These are phyloP conservation scores for Alosa alosa DNA, from an alignment of 2,113 vertebrate genomes.

Conservation along the genomic window DNA sequence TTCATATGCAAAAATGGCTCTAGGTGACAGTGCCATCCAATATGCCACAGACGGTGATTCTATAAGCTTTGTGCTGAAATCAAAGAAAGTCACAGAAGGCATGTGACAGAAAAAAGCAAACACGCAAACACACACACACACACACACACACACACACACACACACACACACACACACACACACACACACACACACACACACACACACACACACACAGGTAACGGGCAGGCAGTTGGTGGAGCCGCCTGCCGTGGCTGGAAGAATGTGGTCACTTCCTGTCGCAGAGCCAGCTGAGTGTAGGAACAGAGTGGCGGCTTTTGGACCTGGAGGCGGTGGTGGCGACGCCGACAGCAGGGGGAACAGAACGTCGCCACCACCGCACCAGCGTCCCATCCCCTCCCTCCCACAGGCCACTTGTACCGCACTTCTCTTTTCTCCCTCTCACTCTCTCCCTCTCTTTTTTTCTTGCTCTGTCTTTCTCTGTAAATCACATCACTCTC, in stretches of 20 bases:
- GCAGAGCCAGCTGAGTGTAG: conserved; percentile 29
- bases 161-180: not conserved
- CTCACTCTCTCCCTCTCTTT: not conserved
- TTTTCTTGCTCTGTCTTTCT: not conserved
- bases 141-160: not conserved
- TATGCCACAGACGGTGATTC: not conserved
- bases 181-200: not conserved
- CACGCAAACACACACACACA: not conserved
- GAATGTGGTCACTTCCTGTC: conserved; percentile 61
- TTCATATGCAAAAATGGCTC: conserved; percentile 4
- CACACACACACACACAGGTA: not conserved
- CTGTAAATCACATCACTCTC: not conserved
- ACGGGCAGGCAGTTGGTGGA: not conserved
- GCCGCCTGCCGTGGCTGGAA: conserved; percentile 50
- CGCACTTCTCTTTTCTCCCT: not conserved
- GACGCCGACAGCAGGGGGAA: not conserved
- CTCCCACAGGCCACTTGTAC: not conserved
- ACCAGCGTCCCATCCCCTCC: not conserved
- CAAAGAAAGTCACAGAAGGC: conserved; percentile 2
- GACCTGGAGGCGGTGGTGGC: not conserved
- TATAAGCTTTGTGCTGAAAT: not conserved
- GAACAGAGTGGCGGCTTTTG: conserved; percentile 17
- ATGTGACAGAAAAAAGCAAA: not conserved
- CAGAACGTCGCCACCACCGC: not conserved
- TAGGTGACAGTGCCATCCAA: not conserved